These are phyloP conservation scores for Carollia perspicillata DNA, from an alignment of 2,113 vertebrate genomes.

Conservation along the genomic window DNA sequence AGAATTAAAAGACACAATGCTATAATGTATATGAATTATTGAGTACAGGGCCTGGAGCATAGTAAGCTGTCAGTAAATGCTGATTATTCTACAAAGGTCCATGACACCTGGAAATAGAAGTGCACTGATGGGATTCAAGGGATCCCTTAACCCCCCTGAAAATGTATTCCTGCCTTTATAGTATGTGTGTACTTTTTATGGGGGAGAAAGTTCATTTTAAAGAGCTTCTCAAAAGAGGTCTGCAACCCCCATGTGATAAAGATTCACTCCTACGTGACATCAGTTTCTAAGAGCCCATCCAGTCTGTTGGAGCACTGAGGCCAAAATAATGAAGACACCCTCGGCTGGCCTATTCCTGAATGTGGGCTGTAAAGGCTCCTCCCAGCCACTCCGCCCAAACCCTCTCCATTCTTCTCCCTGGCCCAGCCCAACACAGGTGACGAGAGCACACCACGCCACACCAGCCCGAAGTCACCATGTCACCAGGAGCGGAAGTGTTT, in stretches of 20 bases:
- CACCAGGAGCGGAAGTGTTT: neutral
- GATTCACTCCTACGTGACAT: neutral
- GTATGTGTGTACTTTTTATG: neutral
- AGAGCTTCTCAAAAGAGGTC: neutral
- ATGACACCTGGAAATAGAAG: neutral
- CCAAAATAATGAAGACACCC: neutral
- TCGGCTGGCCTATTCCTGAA: neutral
- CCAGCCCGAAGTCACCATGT: neutral
- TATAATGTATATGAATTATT: neutral
- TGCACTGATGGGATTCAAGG: neutral
- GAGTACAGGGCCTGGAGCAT: neutral
- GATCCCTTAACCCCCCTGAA: neutral
- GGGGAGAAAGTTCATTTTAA: neutral
- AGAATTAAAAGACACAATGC: neutral
- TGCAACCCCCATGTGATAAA: neutral
- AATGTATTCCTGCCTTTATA: neutral
- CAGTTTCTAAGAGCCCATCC: neutral
- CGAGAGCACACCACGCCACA: neutral
- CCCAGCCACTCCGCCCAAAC: neutral
- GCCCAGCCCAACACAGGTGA: neutral
- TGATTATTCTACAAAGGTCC: neutral
- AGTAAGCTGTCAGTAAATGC: neutral
- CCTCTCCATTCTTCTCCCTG: neutral
- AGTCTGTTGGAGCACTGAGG: neutral
- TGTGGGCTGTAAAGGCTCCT: neutral